Base-by-base conservation (phyloP, 2,888 invertebrate genomes). In the Leptinotarsa peninsularis region DNA sequence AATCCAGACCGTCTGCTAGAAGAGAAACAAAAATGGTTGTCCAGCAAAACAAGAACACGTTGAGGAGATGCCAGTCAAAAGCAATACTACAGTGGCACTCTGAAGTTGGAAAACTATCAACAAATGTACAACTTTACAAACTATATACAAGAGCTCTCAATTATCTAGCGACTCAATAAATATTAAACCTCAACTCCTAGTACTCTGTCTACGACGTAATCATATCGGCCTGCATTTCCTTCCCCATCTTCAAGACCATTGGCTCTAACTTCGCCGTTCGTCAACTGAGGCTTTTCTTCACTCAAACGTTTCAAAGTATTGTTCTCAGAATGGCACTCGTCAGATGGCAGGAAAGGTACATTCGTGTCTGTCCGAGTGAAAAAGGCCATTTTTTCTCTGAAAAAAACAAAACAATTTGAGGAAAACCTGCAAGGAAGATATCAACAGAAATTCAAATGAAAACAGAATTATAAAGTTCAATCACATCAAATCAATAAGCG, bases 371-470 rank as follows among this genome's bases (percentile, higher is more conserved):
- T 92, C 83, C 94, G 93, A 1, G 97, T 97, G 89, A 98, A 98
- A 90, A 98, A 98, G 60, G 97, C 96, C 94, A 98, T 97, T 89
- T 98, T 98, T 89, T 98, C 97, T 90, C 98, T 98, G 90, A 49
- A 90, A 90, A 86, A 82, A 83, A 83, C 79, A 68, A 67, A 68
- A 54, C 10, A 66, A 33, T 23, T 54, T 66, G 5, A 52, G 52
- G 4, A 52, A 52, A 17, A 52, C 52, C 52, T 52, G 17, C 52
- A 52, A 52, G 5, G 52, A 17, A 52, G 17, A n/a, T 52, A 52
- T 15, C n/a, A 17, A 52, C 52, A 10, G 43, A 43, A 13, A 43
- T 43, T 43, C 43, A 43, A 43, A 43, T 43, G 43, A 10, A 10
- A 43, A 43, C 10, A 43, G 0, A 43, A 43, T 43, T 10, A 5